These are phyloP conservation scores for Mythimna lalbum DNA, from an alignment of 2,888 invertebrate species.

Conservation along the genomic window DNA sequence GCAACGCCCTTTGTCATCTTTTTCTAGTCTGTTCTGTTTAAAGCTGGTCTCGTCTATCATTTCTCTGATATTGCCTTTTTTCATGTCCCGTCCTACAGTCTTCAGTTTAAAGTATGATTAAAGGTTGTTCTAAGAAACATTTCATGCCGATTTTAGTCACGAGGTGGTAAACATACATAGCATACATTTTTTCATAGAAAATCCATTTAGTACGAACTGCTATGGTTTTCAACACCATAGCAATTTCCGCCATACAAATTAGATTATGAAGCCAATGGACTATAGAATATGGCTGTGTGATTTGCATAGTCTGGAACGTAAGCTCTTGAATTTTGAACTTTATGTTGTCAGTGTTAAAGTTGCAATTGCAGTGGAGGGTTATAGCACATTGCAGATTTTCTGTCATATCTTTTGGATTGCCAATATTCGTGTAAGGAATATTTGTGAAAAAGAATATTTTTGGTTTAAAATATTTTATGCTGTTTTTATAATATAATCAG, in stretches of 20 bases:
- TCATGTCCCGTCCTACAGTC: background rate
- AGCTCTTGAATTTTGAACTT: constrained; percentile 17
- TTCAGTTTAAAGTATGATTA: background rate
- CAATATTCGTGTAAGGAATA: constrained; percentile 1
- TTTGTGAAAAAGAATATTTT: constrained; percentile 3
- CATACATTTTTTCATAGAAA: background rate
- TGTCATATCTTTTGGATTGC: constrained; percentile 10
- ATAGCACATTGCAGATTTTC: background rate
- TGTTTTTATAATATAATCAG: background rate
- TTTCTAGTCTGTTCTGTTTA: background rate
- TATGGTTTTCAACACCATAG: background rate
- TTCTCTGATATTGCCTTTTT: background rate
- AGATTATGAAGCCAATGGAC: constrained; percentile 51
- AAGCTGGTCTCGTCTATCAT: background rate
- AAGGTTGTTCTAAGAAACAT: background rate
- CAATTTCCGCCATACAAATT: constrained; percentile 20
- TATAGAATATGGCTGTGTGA: constrained; percentile 29
- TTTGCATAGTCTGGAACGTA: constrained; percentile 37
- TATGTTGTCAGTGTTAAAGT: background rate
- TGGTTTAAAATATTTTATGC: constrained; percentile 6
- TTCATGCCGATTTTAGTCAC: background rate
- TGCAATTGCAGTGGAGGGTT: background rate
- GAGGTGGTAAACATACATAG: background rate
- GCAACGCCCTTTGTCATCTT: background rate
- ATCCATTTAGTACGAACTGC: constrained; percentile 17